Evolutionary conservation across 2,797 vertebrate genomes (phyloP).

Genomic region (Sebastes iracundus): DNA sequence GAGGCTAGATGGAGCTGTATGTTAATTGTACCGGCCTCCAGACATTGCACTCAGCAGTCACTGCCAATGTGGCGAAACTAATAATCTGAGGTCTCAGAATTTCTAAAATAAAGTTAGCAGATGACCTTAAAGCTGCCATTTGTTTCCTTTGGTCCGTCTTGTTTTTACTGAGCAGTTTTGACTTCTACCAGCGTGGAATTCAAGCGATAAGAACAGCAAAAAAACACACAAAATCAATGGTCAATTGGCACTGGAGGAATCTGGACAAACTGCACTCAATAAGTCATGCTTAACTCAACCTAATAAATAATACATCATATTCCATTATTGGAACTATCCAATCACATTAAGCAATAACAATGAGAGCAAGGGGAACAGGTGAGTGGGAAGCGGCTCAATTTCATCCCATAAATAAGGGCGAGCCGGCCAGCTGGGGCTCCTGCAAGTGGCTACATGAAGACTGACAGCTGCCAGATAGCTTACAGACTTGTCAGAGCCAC

Average conservation of each 20-base stretch:
- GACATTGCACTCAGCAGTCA: slow-evolving; percentile 45
- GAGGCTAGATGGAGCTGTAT: slow-evolving; percentile 59
- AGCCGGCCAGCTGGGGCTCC: slow-evolving; percentile 77
- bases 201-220: background rate
- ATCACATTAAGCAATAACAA: slow-evolving; percentile 72
- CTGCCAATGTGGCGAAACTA: slow-evolving; percentile 54
- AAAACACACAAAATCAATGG: background rate
- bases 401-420: slow-evolving; percentile 71
- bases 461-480: slow-evolving; percentile 82
- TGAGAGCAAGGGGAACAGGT: slow-evolving; percentile 78
- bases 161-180: background rate
- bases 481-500: slow-evolving; percentile 53
- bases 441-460: slow-evolving; percentile 71
- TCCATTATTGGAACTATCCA: slow-evolving; percentile 74
- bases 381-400: slow-evolving; percentile 78
- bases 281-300: slow-evolving; percentile 60
- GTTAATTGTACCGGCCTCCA: slow-evolving; percentile 64
- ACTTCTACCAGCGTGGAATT: background rate
- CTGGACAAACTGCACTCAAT: slow-evolving; percentile 55
- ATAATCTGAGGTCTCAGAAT: slow-evolving; percentile 39
- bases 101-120: slow-evolving; percentile 13
- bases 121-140: slow-evolving; percentile 42
- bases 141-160: background rate
- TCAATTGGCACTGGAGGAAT: background rate
- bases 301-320: slow-evolving; percentile 73